Evolutionary conservation across 2,113 vertebrate species (phyloP).

Genomic region (Microcebus murinus): DNA sequence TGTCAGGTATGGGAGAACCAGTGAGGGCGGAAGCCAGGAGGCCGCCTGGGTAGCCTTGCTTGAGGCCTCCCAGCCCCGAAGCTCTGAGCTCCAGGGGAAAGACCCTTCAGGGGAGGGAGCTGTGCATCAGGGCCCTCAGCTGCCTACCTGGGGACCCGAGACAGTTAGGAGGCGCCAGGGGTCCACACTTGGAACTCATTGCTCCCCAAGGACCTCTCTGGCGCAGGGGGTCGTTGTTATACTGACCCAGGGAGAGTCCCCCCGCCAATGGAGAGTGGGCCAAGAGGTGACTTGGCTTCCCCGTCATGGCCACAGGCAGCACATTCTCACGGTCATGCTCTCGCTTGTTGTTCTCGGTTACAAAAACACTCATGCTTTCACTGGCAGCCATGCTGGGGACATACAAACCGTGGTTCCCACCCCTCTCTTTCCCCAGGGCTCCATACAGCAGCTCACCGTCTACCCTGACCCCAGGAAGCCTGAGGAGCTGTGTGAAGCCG

Average conservation of each 20-base stretch:
- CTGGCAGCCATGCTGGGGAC: rapidly evolving
- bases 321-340: rapidly evolving
- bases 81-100: neutral
- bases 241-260: neutral
- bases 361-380: rapidly evolving
- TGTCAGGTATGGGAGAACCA: neutral
- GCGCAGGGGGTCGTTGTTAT: neutral
- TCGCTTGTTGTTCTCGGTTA: neutral
- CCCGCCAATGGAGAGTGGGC: neutral
- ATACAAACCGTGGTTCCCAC: neutral
- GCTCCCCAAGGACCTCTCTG: neutral
- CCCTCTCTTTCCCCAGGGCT: conserved; percentile 87
- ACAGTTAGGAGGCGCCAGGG: neutral
- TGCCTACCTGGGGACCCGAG: neutral
- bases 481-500: conserved; percentile 94
- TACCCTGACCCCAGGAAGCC: conserved; percentile 89
- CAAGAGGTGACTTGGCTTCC: too few species aligned
- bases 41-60: neutral
- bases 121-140: rapidly evolving
- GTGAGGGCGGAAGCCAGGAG: neutral
- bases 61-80: neutral
- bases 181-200: neutral
- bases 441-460: conserved; percentile 93
- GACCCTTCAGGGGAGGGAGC: neutral
- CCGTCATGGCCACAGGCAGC: neutral